Base-by-base conservation (phyloP, 2,888 invertebrate species). In the Nebria brevicollis region DNA sequence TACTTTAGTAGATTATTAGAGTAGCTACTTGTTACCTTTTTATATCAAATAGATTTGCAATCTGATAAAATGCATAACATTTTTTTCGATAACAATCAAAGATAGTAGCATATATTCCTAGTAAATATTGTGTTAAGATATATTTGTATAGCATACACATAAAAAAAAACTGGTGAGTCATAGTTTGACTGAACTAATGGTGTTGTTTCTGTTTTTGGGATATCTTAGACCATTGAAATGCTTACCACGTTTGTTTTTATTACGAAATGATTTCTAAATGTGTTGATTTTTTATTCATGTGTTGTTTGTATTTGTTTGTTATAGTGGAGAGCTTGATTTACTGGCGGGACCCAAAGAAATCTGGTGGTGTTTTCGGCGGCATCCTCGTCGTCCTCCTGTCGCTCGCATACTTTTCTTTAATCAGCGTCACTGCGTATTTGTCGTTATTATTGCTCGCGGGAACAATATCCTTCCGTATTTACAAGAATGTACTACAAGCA, bases 291-390 rank as follows among this genome's bases (percentile, higher is more conserved):
- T 70, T 34, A 11, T 81, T 66, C n/a, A 20, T 4, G 34, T 5
- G 34, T 34, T 34, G 42, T 75, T 82, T 76, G 77, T 83, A 83
- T 84, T 84, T 87, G 87, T 86, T 86, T 85, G 85, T 93, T 93
- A 8, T 92, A 97, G 97, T 97, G 93, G 95, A 97, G 90, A 96
- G 97, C 88, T 92, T 99, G 90, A 95, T 99, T 90, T 98, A 99
- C 92, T 99, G 99, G 99, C 94, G 98, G 85, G 96, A 97, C 91
- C 95, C 97, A 86, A 96, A 95, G 91, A 97, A 96, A 90, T 96
- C 97, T 84, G 99, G 97, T 85, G 94, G 95, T 87, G 97, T 97
- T 84, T 97, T 99, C 89, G 98, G 97, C 88, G 94, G 94, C 85
- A 94, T 96, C 85, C 92, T 99, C 88, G 93, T 95, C 87, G 93